phyloP scores from a whole-genome alignment of 2,797 vertebrate species.

The Coregonus ussuriensis region DNA sequence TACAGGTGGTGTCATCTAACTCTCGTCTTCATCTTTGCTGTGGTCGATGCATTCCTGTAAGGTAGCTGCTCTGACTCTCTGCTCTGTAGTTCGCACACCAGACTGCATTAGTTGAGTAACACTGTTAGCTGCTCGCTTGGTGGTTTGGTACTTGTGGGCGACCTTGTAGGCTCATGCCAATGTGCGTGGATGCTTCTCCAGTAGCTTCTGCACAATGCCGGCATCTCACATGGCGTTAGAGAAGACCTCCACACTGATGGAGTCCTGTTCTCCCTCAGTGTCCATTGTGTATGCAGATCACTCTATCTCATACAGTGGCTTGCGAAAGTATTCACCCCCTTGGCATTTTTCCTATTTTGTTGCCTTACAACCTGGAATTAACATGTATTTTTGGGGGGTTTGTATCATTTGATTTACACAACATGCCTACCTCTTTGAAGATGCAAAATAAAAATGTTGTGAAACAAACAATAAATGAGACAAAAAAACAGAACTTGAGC shows the following conservation, averaged over 20 bases:
- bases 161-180: conserved; percentile 38
- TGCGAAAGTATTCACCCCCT: no score
- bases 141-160: conserved; percentile 32
- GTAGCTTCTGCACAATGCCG: conserved; percentile 8
- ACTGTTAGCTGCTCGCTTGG: conserved; percentile 23
- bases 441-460: no score
- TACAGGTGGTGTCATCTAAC: background rate
- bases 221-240: conserved; percentile 27
- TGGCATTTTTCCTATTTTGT: no score
- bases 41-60: background rate
- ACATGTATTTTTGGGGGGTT: no score
- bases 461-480: no score
- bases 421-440: no score
- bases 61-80: background rate
- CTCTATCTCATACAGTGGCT: conserved; percentile 18
- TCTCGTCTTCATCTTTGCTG: background rate
- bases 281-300: conserved; percentile 22
- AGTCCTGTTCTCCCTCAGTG: conserved; percentile 27
- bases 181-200: conserved; percentile 28
- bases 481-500: no score
- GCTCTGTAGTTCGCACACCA: background rate
- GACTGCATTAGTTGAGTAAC: conserved; percentile 33
- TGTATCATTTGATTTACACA: no score
- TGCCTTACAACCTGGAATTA: no score
- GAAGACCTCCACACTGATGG: conserved; percentile 39